phyloP scores from a whole-genome alignment of 2,888 invertebrate species.

The Scotopteryx bipunctaria region DNA sequence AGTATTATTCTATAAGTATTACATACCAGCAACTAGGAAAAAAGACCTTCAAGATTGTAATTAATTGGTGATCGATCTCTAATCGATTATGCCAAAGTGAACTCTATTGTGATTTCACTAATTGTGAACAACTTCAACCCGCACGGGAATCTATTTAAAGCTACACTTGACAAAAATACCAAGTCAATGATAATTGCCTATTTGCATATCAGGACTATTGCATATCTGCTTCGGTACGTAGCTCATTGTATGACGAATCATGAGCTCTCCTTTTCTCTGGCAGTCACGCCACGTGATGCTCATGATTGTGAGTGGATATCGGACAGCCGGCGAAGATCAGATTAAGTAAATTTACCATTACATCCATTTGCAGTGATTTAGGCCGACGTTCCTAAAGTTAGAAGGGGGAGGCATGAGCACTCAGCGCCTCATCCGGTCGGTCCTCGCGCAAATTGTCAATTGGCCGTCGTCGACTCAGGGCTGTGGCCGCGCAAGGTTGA shows the following conservation, averaged over 20 bases:
- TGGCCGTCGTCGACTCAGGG: slow-evolving; percentile 68
- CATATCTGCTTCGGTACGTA: neutral
- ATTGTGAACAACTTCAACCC: neutral
- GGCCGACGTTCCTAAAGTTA: slow-evolving; percentile 64
- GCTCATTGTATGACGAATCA: neutral
- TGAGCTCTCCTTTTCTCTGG: neutral
- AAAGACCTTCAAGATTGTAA: neutral
- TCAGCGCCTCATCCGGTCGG: slow-evolving; percentile 77
- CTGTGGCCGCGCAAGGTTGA: slow-evolving; percentile 66
- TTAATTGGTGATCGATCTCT: neutral
- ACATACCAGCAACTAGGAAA: too few relatives aligned
- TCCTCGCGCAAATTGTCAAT: slow-evolving; percentile 77
- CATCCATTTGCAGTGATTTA: slow-evolving; percentile 53
- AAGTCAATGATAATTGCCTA: slow-evolving; percentile 1
- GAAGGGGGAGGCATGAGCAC: slow-evolving; percentile 72
- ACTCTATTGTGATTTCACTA: neutral
- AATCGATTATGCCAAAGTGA: neutral
- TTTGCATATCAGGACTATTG: slow-evolving; percentile 1
- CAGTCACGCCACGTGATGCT: neutral
- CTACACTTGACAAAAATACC: slow-evolving; percentile 1
- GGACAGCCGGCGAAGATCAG: slow-evolving; percentile 16
- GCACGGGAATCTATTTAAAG: neutral
- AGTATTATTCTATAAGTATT: too few relatives aligned
- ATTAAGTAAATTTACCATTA: slow-evolving; percentile 52
- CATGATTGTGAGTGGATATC: neutral